Evolutionary conservation across 2,888 invertebrate species (phyloP).

Genomic region (Tortrix viridana): DNA sequence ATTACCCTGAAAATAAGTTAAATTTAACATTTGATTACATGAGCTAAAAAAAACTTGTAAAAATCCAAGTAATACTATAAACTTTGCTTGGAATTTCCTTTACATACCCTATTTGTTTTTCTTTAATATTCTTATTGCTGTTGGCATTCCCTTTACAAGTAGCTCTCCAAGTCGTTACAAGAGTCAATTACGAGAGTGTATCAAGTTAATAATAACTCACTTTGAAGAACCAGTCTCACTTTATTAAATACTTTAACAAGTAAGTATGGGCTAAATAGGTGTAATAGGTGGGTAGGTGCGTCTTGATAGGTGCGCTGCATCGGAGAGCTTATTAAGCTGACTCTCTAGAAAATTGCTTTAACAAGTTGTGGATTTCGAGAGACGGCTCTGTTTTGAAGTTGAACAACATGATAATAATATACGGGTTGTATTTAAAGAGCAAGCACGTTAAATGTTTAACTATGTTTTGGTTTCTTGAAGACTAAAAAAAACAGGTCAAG

Average conservation of each 20-base stretch:
- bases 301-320: conserved; percentile 11
- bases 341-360: conserved; percentile 19
- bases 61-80: no score
- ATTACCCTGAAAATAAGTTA: no score
- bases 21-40: no score
- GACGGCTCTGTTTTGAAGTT: not conserved
- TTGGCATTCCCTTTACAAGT: not conserved
- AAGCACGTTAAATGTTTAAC: no score
- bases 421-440: no score
- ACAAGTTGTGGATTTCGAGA: not conserved
- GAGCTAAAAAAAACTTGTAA: no score
- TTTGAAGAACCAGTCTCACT: conserved; percentile 25
- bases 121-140: no score
- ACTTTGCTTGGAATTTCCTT: no score
- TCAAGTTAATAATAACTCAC: conserved; percentile 34
- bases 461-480: no score
- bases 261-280: conserved; percentile 13
- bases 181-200: not conserved
- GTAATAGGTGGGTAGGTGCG: conserved; percentile 14
- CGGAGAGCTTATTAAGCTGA: conserved; percentile 6
- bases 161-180: not conserved
- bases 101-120: no score
- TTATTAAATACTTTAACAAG: conserved; percentile 23
- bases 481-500: no score
- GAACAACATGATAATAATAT: no score